Evolutionary conservation across 2,797 vertebrate genomes (phyloP).

Genomic region (Numenius phaeopus): DNA sequence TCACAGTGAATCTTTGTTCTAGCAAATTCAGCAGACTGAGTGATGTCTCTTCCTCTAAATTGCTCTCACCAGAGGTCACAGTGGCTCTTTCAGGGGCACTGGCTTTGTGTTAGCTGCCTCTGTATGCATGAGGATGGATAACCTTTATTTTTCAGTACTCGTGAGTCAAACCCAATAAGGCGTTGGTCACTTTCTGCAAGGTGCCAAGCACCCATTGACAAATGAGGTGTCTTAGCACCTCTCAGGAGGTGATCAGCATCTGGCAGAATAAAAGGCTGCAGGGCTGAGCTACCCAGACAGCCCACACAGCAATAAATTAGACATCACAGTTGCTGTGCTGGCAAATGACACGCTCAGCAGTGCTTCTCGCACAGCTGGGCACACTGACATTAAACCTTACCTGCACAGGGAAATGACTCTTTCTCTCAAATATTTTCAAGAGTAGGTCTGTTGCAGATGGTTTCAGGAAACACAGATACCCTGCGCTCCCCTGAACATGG

Average conservation of each 20-base stretch:
- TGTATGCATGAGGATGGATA: not conserved
- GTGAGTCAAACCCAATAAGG: not conserved
- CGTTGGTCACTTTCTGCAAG: not conserved
- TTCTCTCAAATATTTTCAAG: not conserved
- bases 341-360: not conserved
- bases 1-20: conserved; percentile 11
- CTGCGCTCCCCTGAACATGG: not conserved
- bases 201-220: not conserved
- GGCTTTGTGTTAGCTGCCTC: not conserved
- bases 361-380: not conserved
- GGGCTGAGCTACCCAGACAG: conserved; percentile 3
- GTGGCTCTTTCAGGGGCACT: not conserved
- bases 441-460: not conserved
- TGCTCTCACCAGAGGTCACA: not conserved
- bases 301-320: conserved; percentile 17
- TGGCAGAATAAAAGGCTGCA: conserved; percentile 9
- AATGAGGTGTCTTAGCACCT: not conserved
- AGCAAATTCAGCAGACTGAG: conserved; percentile 18
- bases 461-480: not conserved
- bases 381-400: not conserved
- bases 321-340: not conserved
- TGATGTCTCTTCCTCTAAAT: not conserved
- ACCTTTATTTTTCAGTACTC: not conserved
- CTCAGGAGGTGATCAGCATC: conserved; percentile 22
- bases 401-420: not conserved